Base-by-base conservation (phyloP, 1,140 invertebrate species). In the Lepidostoma basale region DNA sequence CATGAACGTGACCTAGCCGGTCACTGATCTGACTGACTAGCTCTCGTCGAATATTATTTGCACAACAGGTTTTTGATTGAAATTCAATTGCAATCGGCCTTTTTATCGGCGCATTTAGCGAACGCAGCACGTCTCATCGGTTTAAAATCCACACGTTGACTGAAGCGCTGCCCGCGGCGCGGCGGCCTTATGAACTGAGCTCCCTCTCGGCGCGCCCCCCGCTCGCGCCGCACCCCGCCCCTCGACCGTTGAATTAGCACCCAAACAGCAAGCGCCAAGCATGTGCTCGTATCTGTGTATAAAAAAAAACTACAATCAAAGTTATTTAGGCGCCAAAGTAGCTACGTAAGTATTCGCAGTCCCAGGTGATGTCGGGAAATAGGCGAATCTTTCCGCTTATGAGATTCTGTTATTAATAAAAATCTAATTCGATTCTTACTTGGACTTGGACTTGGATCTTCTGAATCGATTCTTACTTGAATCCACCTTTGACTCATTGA, bases 61-160 rank as follows among this genome's bases (percentile, higher is more conserved):
- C 22, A 66, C 54, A 44, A 66, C 49, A 39, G 64, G 64, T 66
- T 63, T 63, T 63, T 63, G 3, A 65, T 65, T 40, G 47, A 65
- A 65, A 65, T 54, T 44, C 3, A 58, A 58, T 28, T 58, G 56
- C 3, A 52, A 65, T 54, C 62, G 47, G 47, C 47, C 28, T 52
- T 65, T 65, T 54, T 3, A 30, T 10, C 18, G 62, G 59, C 39
- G 39, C 18, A 16, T 45, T 6, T 10, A 28, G 22, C 39, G 14
- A 25, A 3, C 16, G n/a, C n/a, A 2, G 23, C 23, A 22, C 30
- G 54, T 63, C 25, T 44, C 2, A 12, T 10, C 28, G 1, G 14
- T 9, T 16, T n/a, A 9, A 36, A 14, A 36, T 49, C 44, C 44
- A 49, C 62, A 49, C 62, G 45, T 63, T 26, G 62, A 63, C 62